Conservation (phyloP, 2,113 vertebrate genomes). For the Oophaga pumilio region DNA sequence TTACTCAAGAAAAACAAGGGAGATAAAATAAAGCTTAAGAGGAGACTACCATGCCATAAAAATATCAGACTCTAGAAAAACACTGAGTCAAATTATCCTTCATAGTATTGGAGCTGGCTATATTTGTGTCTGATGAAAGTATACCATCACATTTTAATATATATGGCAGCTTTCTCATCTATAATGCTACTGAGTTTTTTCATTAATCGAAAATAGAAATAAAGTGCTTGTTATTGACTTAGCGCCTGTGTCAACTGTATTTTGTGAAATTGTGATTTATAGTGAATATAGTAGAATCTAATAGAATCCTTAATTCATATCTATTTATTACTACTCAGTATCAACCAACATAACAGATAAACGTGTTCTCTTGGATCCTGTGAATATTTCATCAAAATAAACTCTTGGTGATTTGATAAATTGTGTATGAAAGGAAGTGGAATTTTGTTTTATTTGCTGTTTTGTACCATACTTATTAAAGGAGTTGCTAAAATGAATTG, state of each 20-base stretch:
- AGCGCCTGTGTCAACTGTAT: not conserved
- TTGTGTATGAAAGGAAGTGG: not conserved
- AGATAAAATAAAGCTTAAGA: constrained; percentile 10
- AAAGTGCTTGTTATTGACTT: not conserved
- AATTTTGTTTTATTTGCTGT: not conserved
- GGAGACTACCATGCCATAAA: not conserved
- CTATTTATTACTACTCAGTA: not conserved
- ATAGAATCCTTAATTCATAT: not conserved
- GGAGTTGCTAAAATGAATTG: not conserved
- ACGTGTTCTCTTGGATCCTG: not conserved
- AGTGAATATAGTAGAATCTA: not conserved
- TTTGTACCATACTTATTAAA: not conserved
- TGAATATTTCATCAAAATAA: not conserved
- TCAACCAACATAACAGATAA: not conserved
- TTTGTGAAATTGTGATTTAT: not conserved
- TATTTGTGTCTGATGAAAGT: not conserved
- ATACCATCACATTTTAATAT: not conserved
- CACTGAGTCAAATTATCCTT: not conserved
- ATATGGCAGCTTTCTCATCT: not conserved
- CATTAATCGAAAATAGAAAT: not conserved
- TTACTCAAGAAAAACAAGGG: constrained; percentile 58
- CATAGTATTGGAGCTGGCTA: not conserved
- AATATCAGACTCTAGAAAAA: constrained; percentile 24
- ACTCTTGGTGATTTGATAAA: not conserved
- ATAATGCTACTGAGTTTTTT: not conserved